Percentiles rank a stretch among this genome's conserved stretches.
Conservation (phyloP, 2,113 vertebrate genomes). For the Pungitius pungitius region DNA sequence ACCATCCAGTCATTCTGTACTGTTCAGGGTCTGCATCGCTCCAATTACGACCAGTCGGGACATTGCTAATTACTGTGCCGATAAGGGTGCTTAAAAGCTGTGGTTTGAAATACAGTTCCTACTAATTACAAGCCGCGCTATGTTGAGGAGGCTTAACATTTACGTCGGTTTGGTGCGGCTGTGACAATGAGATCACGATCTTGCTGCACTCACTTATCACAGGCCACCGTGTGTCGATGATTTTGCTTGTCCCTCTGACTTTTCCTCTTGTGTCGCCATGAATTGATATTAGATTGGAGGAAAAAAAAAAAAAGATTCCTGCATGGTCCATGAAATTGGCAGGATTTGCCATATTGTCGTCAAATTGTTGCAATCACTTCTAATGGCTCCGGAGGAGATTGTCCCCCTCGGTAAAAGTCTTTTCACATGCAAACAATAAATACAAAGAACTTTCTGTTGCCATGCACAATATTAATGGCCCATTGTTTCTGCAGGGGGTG, state of each 20-base stretch:
- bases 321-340: not conserved
- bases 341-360: not conserved
- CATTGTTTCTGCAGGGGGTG: not conserved
- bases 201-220: not conserved
- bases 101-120: not conserved
- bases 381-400: not conserved
- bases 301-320: too few species aligned
- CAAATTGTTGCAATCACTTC: not conserved
- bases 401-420: not conserved
- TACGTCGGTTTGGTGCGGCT: not conserved
- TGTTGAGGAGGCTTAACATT: not conserved
- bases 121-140: not conserved
- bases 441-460: not conserved
- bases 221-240: not conserved
- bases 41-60: conserved; percentile 14
- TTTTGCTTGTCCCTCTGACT: too few species aligned
- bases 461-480: not conserved
- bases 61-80: conserved; percentile 1
- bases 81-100: conserved; percentile 9
- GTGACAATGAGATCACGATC: not conserved
- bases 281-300: too few species aligned
- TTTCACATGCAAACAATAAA: too few species aligned
- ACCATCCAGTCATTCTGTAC: conserved; percentile 38
- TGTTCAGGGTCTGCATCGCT: conserved; percentile 9
- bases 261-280: too few species aligned